Evolutionary conservation across 64 coral and sea anemone species (phyloP), one percentile per base, ranked within the genome.

Genomic region (Dendronephthya gigantea): DNA sequence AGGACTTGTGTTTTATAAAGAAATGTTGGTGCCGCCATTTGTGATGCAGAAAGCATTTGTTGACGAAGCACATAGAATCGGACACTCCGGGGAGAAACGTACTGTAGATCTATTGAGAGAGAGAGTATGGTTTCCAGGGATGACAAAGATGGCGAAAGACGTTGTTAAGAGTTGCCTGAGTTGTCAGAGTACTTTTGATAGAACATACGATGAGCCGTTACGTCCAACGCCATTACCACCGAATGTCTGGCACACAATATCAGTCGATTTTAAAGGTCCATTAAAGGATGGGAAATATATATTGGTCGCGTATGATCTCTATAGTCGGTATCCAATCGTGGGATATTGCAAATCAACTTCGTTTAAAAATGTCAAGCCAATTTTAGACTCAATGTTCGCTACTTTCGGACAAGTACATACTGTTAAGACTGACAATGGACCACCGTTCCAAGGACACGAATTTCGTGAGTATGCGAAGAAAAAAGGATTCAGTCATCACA

Each of bases 201-300:
- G 23, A 70, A 70, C 66, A 70, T 70, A 70, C 29, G 66, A 70
- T 70, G 66, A 70, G 29, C 66, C 66, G 6, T n/a, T 70, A 31
- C 66, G 29, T 9, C 66, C 66, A 70, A 70, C 66, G 25, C 66
- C 66, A 70, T n/a, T 70, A 70, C 66, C 66, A 70, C 66, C 66
- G 25, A n/a, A 19, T 9, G 66, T 31, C 23, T 70, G 66, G 66
- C 66, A 70, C 29, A 70, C 23, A n/a, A 31, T 70, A 19, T 70
- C 66, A 9, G 25, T 70, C 66, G 66, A 70, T n/a, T 70, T 70
- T n/a, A n/a, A 70, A 9, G 66, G 66, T 25, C 66, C 66, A 9
- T n/a, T 70, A n/a, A 70, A 70, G 23, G 8, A 70, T n/a, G 66
- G 66, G 29, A 70, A 9, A 70, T 70, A 70, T 31, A 31, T 31